These are phyloP conservation scores for Hedya salicella DNA, from an alignment of 2,888 invertebrate species.

Conservation along the genomic window DNA sequence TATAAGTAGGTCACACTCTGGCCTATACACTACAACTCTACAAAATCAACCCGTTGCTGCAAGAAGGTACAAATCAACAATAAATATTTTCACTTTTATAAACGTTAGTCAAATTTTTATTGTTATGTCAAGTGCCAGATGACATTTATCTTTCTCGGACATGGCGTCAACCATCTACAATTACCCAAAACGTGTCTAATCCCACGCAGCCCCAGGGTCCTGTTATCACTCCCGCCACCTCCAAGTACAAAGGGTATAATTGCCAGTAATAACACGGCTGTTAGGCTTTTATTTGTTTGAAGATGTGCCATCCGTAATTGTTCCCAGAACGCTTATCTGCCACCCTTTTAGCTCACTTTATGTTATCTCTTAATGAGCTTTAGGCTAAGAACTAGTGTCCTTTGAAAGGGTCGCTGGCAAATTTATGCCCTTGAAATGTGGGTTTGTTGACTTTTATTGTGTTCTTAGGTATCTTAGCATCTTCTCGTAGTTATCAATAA, in stretches of 20 bases:
- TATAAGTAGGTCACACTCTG: too few relatives aligned
- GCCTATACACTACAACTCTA: too few relatives aligned
- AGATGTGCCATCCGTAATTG: slow-evolving; percentile 6
- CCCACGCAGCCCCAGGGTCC: slow-evolving; percentile 9
- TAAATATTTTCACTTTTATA: neutral
- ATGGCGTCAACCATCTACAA: slow-evolving; percentile 2
- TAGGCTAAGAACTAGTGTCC: slow-evolving; percentile 6
- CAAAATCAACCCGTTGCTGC: too few relatives aligned
- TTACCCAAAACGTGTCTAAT: slow-evolving; percentile 26
- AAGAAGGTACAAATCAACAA: too few relatives aligned
- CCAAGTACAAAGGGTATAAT: neutral
- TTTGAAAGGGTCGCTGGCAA: slow-evolving; percentile 30
- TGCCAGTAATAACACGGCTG: neutral
- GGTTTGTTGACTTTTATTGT: slow-evolving; percentile 15
- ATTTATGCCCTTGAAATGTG: slow-evolving; percentile 17
- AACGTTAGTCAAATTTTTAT: neutral
- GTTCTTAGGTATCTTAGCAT: neutral
- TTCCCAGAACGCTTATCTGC: slow-evolving; percentile 37
- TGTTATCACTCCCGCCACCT: slow-evolving; percentile 7
- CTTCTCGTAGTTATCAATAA: too few relatives aligned
- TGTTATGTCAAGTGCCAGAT: neutral
- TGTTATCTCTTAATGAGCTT: slow-evolving; percentile 34
- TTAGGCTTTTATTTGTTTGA: neutral
- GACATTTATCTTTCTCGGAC: slow-evolving; percentile 2
- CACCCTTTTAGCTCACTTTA: slow-evolving; percentile 35